phyloP scores from a whole-genome alignment of 2,888 invertebrate species.

The Platycnemis pennipes region DNA sequence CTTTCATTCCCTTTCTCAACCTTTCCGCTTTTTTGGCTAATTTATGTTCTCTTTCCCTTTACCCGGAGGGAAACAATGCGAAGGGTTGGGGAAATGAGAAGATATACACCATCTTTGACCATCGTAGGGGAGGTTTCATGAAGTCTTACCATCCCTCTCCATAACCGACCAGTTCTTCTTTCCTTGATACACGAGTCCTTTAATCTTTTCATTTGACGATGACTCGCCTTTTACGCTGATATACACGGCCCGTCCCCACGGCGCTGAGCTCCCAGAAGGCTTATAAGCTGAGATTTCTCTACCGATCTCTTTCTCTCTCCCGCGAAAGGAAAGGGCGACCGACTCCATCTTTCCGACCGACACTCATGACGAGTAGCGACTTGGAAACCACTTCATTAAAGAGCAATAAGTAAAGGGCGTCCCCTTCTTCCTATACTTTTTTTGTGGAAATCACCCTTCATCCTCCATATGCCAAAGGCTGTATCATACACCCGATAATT shows the following conservation, averaged over 20 bases:
- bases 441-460: neutral
- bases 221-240: neutral
- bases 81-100: neutral
- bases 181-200: neutral
- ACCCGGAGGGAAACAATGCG: neutral
- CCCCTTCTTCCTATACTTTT: neutral
- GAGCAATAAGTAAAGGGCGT: neutral
- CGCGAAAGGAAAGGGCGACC: neutral
- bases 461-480: neutral
- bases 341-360: neutral
- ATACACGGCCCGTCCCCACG: neutral
- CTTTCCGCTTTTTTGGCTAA: constrained; percentile 10
- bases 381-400: constrained; percentile 32
- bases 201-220: constrained; percentile 8
- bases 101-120: neutral
- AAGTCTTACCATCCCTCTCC: neutral
- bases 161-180: neutral
- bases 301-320: neutral
- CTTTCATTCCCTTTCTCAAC: constrained; percentile 22
- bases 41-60: neutral
- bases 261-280: neutral
- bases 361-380: constrained; percentile 1
- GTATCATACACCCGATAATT: neutral
- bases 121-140: neutral
- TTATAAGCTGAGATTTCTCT: neutral